A percentile compares a stretch with the other conserved stretches of the same genome.
Conservation (phyloP, 2,888 invertebrate genomes). For the Tyria jacobaeae region DNA sequence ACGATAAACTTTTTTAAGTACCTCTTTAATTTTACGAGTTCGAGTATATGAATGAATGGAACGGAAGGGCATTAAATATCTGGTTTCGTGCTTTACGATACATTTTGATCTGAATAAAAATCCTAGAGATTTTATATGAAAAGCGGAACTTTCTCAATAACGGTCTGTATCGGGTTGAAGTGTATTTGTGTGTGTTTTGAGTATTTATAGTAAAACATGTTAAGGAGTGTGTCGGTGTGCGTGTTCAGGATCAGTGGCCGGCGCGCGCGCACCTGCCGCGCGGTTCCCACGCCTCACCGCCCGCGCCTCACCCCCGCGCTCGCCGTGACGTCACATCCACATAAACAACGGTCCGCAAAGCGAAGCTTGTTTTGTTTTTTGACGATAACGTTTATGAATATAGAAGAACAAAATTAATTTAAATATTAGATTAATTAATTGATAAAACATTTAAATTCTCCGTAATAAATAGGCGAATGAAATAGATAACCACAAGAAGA, state of each 20-base stretch:
- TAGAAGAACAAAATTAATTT: constrained; percentile 54
- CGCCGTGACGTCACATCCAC: constrained; percentile 77
- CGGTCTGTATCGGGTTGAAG: constrained; percentile 59
- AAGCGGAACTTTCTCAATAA: constrained; percentile 80
- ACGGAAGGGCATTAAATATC: constrained; percentile 21
- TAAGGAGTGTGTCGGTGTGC: constrained; percentile 61
- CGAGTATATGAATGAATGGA: constrained; percentile 22
- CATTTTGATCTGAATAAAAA: constrained; percentile 17
- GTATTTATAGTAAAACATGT: constrained; percentile 53
- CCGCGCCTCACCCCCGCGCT: constrained; percentile 55
- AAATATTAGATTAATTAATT: constrained; percentile 54
- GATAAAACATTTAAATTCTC: constrained; percentile 46
- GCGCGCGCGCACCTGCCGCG: constrained; percentile 85
- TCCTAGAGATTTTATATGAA: constrained; percentile 56
- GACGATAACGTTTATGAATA: constrained; percentile 50
- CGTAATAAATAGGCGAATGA: constrained; percentile 26
- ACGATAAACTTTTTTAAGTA: constrained; percentile 37
- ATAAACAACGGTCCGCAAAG: constrained; percentile 74
- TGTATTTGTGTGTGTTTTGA: constrained; percentile 53
- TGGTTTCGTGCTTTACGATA: constrained; percentile 22
- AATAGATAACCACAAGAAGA: constrained; percentile 34
- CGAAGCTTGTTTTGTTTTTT: constrained; percentile 66
- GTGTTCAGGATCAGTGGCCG: constrained; percentile 86
- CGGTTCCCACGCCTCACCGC: constrained; percentile 81
- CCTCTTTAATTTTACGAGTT: constrained; percentile 35